A percentile compares a stretch with the other conserved stretches of the same genome.
phyloP scores from a whole-genome alignment of 2,888 invertebrate species.

The Erebia ligea region DNA sequence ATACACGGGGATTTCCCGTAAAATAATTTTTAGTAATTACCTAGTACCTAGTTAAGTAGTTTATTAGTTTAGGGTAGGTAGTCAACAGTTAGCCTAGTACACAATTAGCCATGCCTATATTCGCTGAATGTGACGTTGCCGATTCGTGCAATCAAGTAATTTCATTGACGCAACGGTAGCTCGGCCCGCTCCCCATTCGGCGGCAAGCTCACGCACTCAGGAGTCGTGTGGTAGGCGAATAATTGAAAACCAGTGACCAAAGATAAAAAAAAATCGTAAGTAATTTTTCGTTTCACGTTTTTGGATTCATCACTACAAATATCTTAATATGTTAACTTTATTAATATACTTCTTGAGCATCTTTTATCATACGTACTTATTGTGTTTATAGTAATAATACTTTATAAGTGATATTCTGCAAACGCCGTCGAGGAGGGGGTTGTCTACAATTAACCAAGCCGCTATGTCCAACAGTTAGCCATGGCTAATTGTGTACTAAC shows the following conservation, averaged over 20 bases:
- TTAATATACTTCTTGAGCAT: background rate
- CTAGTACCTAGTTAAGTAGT: no score
- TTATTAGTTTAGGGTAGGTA: no score
- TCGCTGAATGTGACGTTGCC: no score
- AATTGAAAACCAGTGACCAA: background rate
- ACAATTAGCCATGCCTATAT: no score
- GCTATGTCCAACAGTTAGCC: background rate
- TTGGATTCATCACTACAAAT: background rate
- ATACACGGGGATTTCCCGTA: no score
- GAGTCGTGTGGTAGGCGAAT: background rate
- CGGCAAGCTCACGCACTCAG: no score
- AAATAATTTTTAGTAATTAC: no score
- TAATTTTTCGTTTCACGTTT: constrained; percentile 2
- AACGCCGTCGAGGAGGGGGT: background rate
- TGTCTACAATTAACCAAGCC: background rate
- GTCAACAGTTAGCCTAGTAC: no score
- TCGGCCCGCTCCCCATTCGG: no score
- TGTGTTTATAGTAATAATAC: no score
- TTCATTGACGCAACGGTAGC: no score
- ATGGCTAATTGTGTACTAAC: constrained; percentile 2
- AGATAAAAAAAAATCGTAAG: constrained; percentile 1
- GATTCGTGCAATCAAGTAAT: no score
- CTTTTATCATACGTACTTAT: background rate
- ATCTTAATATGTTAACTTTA: background rate
- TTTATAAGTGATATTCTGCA: background rate